Evolutionary conservation across 2,888 invertebrate species (phyloP).

Genomic region (Polydrusus cervinus): DNA sequence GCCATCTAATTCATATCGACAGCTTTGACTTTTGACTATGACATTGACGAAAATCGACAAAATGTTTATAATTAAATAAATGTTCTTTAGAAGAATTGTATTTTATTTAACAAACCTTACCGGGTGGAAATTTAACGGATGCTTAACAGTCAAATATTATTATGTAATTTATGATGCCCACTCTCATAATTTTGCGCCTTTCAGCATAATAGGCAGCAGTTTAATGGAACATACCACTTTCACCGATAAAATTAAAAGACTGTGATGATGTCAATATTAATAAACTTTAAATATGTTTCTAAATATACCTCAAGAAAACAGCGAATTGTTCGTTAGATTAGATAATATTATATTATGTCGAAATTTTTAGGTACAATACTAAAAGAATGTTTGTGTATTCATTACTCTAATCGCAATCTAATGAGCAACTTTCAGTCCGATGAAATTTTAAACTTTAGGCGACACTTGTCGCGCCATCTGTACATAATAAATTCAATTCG

Average conservation of each 20-base stretch:
- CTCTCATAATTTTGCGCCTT: slow-evolving; percentile 6
- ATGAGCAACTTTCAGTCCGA: too few relatives aligned
- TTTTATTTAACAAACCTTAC: slow-evolving; percentile 12
- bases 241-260: slow-evolving; percentile 10
- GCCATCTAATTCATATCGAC: background rate
- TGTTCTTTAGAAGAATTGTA: background rate
- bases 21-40: background rate
- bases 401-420: too few relatives aligned
- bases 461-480: background rate
- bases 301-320: too few relatives aligned
- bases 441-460: too few relatives aligned
- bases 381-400: too few relatives aligned
- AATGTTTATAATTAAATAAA: slow-evolving; percentile 5
- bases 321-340: too few relatives aligned
- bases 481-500: background rate
- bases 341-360: too few relatives aligned
- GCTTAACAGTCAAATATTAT: slow-evolving; percentile 13
- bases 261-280: background rate
- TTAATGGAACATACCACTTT: slow-evolving; percentile 8
- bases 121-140: background rate
- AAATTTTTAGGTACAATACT: too few relatives aligned
- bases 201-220: background rate
- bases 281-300: background rate
- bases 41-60: background rate
- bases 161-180: slow-evolving; percentile 15